phyloP scores from a whole-genome alignment of 2,888 invertebrate species.

The Lasius platythorax region DNA sequence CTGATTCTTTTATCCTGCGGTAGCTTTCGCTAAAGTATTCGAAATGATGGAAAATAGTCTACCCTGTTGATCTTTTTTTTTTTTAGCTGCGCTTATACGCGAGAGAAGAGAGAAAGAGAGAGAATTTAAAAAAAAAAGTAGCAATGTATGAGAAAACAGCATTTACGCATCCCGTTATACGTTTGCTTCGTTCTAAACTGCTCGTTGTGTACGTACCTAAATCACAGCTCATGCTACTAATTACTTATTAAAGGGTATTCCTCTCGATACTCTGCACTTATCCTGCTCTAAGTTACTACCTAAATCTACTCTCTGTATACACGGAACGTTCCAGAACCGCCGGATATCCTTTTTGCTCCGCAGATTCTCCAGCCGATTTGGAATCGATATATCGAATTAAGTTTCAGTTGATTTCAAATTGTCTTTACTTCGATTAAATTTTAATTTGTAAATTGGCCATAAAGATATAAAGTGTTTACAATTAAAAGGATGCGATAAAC shows the following conservation, averaged over 20 bases:
- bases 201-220: constrained; percentile 85
- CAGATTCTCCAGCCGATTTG: background rate
- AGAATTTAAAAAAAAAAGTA: constrained; percentile 19
- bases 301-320: constrained; percentile 63
- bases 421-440: background rate
- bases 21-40: constrained; percentile 25
- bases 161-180: constrained; percentile 36
- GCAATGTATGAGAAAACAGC: constrained; percentile 36
- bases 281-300: constrained; percentile 62
- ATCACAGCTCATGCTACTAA: constrained; percentile 86
- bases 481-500: background rate
- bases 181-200: constrained; percentile 70
- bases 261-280: constrained; percentile 71
- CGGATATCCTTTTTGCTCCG: background rate
- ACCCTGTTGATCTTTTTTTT: background rate
- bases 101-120: constrained; percentile 15
- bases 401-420: background rate
- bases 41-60: constrained; percentile 1
- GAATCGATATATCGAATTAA: background rate
- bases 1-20: constrained; percentile 1
- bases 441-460: background rate
- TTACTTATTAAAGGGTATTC: constrained; percentile 80
- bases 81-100: constrained; percentile 9
- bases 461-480: background rate
- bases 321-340: constrained; percentile 6